Conservation (phyloP, 2,113 vertebrate genomes). For the Bubalus kerabau region DNA sequence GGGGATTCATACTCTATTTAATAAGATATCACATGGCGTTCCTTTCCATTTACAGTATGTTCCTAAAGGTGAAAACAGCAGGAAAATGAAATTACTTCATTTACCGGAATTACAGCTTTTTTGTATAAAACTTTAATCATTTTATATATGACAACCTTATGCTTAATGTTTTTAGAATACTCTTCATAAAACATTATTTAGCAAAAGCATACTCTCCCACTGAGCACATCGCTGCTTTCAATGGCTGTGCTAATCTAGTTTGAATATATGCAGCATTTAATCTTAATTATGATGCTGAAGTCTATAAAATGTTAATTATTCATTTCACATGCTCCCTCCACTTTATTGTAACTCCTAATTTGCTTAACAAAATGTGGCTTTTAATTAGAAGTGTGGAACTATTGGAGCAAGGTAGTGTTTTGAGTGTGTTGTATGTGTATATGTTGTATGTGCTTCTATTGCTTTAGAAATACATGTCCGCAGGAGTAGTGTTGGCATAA, state of each 20-base stretch:
- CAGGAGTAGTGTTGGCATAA: background rate
- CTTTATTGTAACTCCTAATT: slow-evolving; percentile 84
- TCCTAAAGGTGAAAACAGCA: slow-evolving; percentile 82
- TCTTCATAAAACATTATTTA: slow-evolving; percentile 83
- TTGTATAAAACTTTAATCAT: slow-evolving; percentile 83
- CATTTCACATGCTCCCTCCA: slow-evolving; percentile 82
- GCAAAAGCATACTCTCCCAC: slow-evolving; percentile 80
- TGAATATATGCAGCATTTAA: slow-evolving; percentile 83
- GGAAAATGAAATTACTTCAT: slow-evolving; percentile 83
- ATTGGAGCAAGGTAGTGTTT: slow-evolving; percentile 62
- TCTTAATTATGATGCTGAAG: slow-evolving; percentile 85
- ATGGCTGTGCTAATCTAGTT: slow-evolving; percentile 83
- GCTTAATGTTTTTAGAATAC: slow-evolving; percentile 82
- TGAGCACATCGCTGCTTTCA: slow-evolving; percentile 78
- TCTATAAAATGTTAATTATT: slow-evolving; percentile 86
- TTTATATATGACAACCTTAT: slow-evolving; percentile 86
- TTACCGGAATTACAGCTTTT: slow-evolving; percentile 83
- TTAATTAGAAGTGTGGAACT: slow-evolving; percentile 81
- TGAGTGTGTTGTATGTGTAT: background rate
- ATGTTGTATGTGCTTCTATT: background rate
- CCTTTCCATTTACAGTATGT: slow-evolving; percentile 80
- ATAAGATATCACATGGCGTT: slow-evolving; percentile 76
- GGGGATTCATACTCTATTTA: slow-evolving; percentile 78
- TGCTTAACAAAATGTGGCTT: slow-evolving; percentile 84
- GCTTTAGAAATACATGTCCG: background rate